These are phyloP conservation scores for Diloba caeruleocephala DNA, from an alignment of 2,888 invertebrate species.

Conservation along the genomic window DNA sequence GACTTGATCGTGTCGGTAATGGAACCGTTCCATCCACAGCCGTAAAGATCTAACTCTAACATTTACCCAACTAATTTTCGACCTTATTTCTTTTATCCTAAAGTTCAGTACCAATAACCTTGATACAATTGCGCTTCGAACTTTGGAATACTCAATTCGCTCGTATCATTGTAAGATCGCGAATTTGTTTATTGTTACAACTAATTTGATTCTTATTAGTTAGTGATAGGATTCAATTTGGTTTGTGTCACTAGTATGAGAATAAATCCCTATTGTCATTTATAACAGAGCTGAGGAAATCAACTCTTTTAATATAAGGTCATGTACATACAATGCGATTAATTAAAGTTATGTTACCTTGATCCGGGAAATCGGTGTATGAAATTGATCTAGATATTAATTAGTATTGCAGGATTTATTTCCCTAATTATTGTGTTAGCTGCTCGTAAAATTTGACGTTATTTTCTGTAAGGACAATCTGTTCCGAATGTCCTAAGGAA, in stretches of 20 bases:
- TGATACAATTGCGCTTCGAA: conserved; percentile 28
- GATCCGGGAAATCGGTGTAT: conserved; percentile 47
- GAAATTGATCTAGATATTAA: conserved; percentile 33
- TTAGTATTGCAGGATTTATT: conserved; percentile 25
- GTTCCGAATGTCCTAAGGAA: no score
- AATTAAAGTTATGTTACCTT: conserved; percentile 65
- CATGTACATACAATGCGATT: conserved; percentile 70
- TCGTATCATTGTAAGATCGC: conserved; percentile 68
- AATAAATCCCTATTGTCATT: conserved; percentile 75
- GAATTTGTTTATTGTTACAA: conserved; percentile 46
- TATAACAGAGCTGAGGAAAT: conserved; percentile 68
- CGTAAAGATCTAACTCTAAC: conserved; percentile 21
- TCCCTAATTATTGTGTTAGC: no score
- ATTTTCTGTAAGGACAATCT: no score
- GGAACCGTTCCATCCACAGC: conserved; percentile 44
- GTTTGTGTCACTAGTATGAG: conserved; percentile 25
- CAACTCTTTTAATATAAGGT: conserved; percentile 72
- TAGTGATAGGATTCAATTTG: conserved; percentile 54
- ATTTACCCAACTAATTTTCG: conserved; percentile 13
- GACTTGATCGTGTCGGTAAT: conserved; percentile 63
- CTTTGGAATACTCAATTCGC: conserved; percentile 58
- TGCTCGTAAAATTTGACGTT: no score
- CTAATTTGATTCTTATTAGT: conserved; percentile 60
- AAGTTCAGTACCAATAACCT: conserved; percentile 20
- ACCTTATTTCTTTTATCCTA: conserved; percentile 24